A percentile compares a stretch with the other conserved stretches of the same genome.
phyloP scores from a whole-genome alignment of 2,797 vertebrate species.

The Pangasius larnaudii region DNA sequence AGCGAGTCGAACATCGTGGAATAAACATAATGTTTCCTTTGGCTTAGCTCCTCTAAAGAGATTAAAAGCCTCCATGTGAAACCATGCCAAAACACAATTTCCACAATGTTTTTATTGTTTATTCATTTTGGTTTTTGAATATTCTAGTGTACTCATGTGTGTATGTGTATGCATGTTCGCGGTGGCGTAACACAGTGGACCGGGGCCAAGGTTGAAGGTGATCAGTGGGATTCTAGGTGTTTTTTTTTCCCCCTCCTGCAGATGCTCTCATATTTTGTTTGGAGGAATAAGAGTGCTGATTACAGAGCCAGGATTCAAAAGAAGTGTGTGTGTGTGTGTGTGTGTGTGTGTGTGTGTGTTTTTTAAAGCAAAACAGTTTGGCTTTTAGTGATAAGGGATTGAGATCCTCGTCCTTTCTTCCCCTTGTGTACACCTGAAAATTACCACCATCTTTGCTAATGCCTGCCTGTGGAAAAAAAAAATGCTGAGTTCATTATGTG shows the following conservation, averaged over 20 bases:
- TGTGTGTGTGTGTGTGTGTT: background rate
- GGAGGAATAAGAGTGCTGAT: background rate
- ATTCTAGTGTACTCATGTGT: constrained; percentile 19
- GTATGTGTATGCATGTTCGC: constrained; percentile 15
- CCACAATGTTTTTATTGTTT: constrained; percentile 7
- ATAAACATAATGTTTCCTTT: constrained; percentile 2
- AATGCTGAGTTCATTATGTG: background rate
- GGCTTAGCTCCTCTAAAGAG: constrained; percentile 6
- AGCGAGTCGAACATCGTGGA: background rate
- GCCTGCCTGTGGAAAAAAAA: no score
- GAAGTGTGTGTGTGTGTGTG: background rate
- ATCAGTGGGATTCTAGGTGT: background rate
- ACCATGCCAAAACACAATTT: constrained; percentile 12
- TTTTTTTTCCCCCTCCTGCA: background rate
- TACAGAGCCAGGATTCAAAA: background rate
- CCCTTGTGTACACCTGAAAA: no score
- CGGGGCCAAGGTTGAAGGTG: background rate
- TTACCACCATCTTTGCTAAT: no score
- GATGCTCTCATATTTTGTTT: background rate
- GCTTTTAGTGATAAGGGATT: background rate
- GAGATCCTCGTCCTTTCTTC: no score
- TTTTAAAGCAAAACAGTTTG: background rate
- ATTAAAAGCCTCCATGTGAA: constrained; percentile 3
- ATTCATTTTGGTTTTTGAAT: background rate
- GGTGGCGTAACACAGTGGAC: background rate